These are phyloP conservation scores for Epirrita christyi DNA, from an alignment of 2,888 invertebrate species.

Conservation along the genomic window DNA sequence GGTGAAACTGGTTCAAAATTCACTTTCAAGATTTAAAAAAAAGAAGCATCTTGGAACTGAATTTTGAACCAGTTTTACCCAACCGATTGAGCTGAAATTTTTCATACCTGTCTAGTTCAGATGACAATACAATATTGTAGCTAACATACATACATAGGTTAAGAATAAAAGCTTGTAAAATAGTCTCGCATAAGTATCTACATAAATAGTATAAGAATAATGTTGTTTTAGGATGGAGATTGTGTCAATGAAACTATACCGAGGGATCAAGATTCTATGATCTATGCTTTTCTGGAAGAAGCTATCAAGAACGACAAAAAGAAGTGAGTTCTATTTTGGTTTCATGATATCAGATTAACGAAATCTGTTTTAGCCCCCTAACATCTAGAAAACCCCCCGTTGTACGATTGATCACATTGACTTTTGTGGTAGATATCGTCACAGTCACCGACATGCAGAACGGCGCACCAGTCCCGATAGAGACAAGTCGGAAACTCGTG, in stretches of 20 bases:
- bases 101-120: too few relatives aligned
- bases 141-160: too few relatives aligned
- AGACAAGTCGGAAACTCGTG: constrained; percentile 44
- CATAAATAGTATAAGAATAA: not conserved
- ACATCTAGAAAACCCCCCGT: too few relatives aligned
- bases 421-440: constrained; percentile 53
- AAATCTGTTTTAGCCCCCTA: not conserved
- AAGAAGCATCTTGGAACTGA: too few relatives aligned
- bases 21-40: too few relatives aligned
- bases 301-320: constrained; percentile 74
- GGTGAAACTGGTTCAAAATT: too few relatives aligned
- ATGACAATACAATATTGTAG: too few relatives aligned
- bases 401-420: too few relatives aligned
- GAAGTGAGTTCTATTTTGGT: constrained; percentile 54
- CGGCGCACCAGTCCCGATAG: constrained; percentile 49
- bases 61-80: too few relatives aligned
- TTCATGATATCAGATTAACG: not conserved
- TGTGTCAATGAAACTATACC: constrained; percentile 49
- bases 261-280: constrained; percentile 70
- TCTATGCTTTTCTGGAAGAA: constrained; percentile 75
- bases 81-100: too few relatives aligned
- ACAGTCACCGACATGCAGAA: constrained; percentile 58
- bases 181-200: too few relatives aligned
- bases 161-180: too few relatives aligned
- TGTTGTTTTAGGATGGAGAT: constrained; percentile 34